phyloP scores from a whole-genome alignment of 2,797 vertebrate genomes.

The Muscicapa comitata region DNA sequence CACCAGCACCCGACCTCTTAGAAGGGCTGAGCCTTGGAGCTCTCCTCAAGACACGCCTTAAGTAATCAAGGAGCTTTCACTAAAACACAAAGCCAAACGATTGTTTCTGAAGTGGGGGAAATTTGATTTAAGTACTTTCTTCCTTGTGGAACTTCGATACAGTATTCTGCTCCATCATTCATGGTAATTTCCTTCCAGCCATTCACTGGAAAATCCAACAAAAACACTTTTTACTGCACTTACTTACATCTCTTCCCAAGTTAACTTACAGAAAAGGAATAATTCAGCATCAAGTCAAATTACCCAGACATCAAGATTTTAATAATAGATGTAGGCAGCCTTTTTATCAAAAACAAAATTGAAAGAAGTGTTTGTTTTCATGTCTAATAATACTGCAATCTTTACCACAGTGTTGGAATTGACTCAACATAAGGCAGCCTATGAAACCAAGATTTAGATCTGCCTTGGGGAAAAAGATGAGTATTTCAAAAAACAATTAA shows the following conservation, averaged over 20 bases:
- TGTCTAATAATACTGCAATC: not conserved
- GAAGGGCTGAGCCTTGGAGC: not conserved
- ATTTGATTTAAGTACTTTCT: not conserved
- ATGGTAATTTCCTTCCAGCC: not conserved
- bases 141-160: rapidly evolving
- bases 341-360: not conserved
- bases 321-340: not conserved
- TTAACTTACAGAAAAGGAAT: not conserved
- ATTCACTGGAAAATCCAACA: not conserved
- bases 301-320: not conserved
- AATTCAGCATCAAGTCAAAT: not conserved
- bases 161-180: not conserved
- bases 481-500: conserved; percentile 57
- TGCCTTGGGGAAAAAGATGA: not conserved
- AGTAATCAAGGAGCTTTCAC: not conserved
- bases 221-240: not conserved
- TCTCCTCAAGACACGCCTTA: not conserved
- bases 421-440: not conserved
- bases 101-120: not conserved
- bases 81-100: not conserved
- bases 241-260: not conserved
- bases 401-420: not conserved
- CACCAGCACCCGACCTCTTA: not conserved
- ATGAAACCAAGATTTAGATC: conserved; percentile 24
- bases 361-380: not conserved